Evolutionary conservation across 2,113 vertebrate species (phyloP), one percentile per base, ranked within the genome.

Genomic region (Paratilapia polleni): DNA sequence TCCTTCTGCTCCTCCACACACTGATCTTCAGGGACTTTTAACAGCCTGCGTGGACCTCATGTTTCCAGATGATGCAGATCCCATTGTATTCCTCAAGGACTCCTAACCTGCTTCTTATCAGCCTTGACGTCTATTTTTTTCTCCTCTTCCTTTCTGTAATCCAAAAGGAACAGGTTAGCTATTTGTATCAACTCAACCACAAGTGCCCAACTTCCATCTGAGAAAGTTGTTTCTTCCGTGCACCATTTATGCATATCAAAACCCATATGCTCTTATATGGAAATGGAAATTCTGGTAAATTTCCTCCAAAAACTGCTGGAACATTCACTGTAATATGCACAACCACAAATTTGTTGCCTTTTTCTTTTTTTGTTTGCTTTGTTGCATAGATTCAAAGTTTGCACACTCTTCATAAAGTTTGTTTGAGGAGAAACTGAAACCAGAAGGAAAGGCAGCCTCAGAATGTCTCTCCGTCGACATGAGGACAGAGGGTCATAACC

Each of bases 11-110:
- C 68, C 49, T 86, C 87, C 88, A 79, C 78, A 22, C 24, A 22
- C 74, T 85, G 81, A 91, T 91, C 86, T 89, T 88, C 47, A 34
- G 52, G 80, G 76, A 78, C 75, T 81, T 83, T 31, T 70, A 68
- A 76, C 52, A 13, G 82, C 26, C 82, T 41, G 19, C 11, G 4
- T 58, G 66, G 61, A 54, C 82, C 78, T 89, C 59, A 26, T 52
- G 68, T 89, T 93, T 92, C 80, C 89, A 94, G 59, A 93, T 86
- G 78, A 91, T 91, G 77, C 76, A 28, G 43, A 88, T 87, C 83
- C 88, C 74, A 90, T 91, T 93, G 87, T 94, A 68, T 89, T 92
- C 84, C 84, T 93, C 89, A 89, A 91, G 90, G 86, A 89, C 88
- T 89, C 84, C 68, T 66, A 87, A 87, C 86, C 81, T 80, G 78